A percentile compares a stretch with the other conserved stretches of the same genome.
These are phyloP conservation scores for Pogonognathellus flavescens DNA, from an alignment of 1,140 invertebrate species.

Conservation along the genomic window DNA sequence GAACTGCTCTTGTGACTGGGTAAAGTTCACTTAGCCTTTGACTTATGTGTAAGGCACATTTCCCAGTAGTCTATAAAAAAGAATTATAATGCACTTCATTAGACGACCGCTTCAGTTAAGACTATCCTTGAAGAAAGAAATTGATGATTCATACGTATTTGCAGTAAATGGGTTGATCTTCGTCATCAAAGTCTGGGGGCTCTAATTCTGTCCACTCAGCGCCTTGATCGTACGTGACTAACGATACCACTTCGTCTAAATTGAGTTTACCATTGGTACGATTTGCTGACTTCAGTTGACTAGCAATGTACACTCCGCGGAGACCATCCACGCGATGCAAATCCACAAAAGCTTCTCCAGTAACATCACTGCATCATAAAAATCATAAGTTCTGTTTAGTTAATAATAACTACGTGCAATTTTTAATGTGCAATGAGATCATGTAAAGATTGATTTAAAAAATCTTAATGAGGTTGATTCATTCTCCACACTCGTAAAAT, in stretches of 20 bases:
- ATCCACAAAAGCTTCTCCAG: conserved; percentile 88
- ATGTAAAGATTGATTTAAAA: too few species aligned
- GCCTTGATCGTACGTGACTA: conserved; percentile 92
- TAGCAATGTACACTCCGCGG: conserved; percentile 90
- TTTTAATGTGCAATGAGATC: too few species aligned
- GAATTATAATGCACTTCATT: conserved; percentile 1
- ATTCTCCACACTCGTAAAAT: too few species aligned
- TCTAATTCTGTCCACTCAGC: conserved; percentile 83
- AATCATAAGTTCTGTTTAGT: too few species aligned
- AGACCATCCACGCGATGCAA: conserved; percentile 89
- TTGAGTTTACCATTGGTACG: conserved; percentile 72
- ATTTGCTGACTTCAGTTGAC: conserved; percentile 75
- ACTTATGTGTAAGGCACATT: conserved; percentile 86
- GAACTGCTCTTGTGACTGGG: conserved; percentile 81
- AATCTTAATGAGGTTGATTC: too few species aligned
- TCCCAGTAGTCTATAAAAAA: conserved; percentile 64
- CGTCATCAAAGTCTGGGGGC: conserved; percentile 77
- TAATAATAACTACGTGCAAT: too few species aligned
- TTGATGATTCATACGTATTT: conserved; percentile 70
- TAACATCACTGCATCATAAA: conserved; percentile 78
- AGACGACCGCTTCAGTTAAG: neutral
- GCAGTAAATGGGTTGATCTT: conserved; percentile 78
- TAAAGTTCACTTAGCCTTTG: conserved; percentile 88
- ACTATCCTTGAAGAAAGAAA: neutral
- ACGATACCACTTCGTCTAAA: conserved; percentile 81